phyloP scores from a whole-genome alignment of 2,113 vertebrate species.

The Piaya cayana region DNA sequence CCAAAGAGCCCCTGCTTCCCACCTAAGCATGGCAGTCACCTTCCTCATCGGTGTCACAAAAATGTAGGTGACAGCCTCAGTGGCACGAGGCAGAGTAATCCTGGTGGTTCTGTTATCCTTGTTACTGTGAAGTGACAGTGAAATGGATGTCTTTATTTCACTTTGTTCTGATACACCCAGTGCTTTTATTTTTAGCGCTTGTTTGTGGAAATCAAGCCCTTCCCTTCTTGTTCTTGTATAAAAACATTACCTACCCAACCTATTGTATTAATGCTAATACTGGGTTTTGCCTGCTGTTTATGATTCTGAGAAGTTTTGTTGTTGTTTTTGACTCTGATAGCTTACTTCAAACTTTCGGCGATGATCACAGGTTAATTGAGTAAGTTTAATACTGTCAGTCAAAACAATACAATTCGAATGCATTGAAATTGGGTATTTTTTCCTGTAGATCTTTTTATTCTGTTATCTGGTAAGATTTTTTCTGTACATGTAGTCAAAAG shows the following conservation, averaged over 20 bases:
- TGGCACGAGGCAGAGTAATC: fast-evolving
- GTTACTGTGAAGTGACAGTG: background rate
- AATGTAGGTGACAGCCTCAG: background rate
- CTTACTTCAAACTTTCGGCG: background rate
- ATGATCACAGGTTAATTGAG: background rate
- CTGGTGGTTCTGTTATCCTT: background rate
- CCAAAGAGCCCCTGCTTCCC: background rate
- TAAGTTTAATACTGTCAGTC: background rate
- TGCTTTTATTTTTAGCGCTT: background rate
- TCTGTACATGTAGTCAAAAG: background rate
- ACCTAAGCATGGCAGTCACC: fast-evolving
- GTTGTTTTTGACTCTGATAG: background rate
- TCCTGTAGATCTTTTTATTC: background rate
- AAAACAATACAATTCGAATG: background rate
- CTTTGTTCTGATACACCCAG: background rate
- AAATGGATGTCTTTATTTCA: background rate
- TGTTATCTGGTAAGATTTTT: background rate
- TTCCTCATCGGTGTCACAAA: background rate
- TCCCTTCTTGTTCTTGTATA: background rate
- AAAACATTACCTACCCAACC: background rate
- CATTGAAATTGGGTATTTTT: background rate
- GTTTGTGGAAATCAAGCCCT: background rate
- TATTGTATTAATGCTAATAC: background rate
- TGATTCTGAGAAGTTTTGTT: background rate
- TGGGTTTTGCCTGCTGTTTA: background rate